These are phyloP conservation scores for Eonycteris spelaea DNA, from an alignment of 2,113 vertebrate genomes.

Conservation along the genomic window DNA sequence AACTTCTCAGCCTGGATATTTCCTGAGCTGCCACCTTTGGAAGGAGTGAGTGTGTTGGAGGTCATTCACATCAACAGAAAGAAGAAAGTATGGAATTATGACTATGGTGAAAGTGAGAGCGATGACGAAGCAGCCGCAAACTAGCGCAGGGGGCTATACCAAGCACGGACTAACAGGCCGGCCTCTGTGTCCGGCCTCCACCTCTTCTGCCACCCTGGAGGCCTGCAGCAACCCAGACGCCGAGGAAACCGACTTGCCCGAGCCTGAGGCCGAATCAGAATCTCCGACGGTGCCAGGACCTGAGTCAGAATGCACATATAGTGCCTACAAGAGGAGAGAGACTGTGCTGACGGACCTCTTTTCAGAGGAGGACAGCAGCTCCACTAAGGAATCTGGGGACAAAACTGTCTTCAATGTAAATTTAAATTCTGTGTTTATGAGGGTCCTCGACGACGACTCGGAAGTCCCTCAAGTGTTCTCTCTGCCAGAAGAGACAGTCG, in stretches of 20 bases:
- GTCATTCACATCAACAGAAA: constrained; percentile 53
- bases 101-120: constrained; percentile 48
- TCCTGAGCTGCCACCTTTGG: neutral
- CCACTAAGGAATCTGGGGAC: neutral
- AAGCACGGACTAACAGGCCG: neutral
- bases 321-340: accelerated
- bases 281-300: accelerated
- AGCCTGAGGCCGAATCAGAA: accelerated
- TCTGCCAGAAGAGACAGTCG: neutral
- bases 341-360: accelerated
- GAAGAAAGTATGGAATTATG: constrained; percentile 53
- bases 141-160: constrained; percentile 45
- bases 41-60: constrained; percentile 42
- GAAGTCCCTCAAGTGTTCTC: neutral
- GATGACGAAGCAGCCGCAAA: neutral
- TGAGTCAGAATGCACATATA: accelerated
- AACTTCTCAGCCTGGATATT: neutral
- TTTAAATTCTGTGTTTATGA: constrained; percentile 76
- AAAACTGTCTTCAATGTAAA: constrained; percentile 76
- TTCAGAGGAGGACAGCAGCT: neutral
- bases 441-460: neutral
- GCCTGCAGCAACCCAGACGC: neutral
- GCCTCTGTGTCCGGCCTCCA: neutral
- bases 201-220: accelerated
- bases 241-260: neutral